Evolutionary conservation across 2,888 invertebrate species (phyloP), one percentile per base, ranked within the genome.

Genomic region (Cataglyphis livida): DNA sequence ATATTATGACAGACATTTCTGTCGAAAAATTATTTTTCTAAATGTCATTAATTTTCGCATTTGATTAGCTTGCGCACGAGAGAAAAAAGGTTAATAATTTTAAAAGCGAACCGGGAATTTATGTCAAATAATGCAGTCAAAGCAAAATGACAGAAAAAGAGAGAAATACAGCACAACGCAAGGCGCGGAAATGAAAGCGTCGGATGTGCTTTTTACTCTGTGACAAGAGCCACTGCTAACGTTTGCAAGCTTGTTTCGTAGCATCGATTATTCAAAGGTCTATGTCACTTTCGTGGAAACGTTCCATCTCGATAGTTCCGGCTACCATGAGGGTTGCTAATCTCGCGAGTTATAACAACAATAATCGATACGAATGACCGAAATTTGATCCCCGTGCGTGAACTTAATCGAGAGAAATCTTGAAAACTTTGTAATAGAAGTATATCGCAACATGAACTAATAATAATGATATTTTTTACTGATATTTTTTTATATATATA

Each of bases 241-340:
- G 65, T 81, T 83, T 71, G 65, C 83, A 48, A 68, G 83, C 66
- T 84, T 82, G 81, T 89, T 88, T 84, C 79, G 54, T 82, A 65
- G 54, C 84, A 90, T 90, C 87, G 90, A 90, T 90, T 90, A 89
- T 89, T 89, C 84, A 87, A 81, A 41, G 66, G 32, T 73, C 51
- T 68, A 73, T 85, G 85, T 85, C 84, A 85, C 84, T 86, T 90
- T 90, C 85, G 85, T 85, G 85, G 85, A 90, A 89, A 86, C 70
- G 65, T 84, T 84, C 81, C 81, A 90, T 88, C 87, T 84, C 85
- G 89, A 89, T 90, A 90, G 89, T 86, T 83, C 84, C 35, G 73
- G 70, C 84, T 70, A 89, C 75, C 74, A 41, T 57, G 54, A 78
- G 82, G 89, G 88, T 89, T 84, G 82, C 71, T 87, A 89, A 87